Conservation (phyloP, 2,113 vertebrate species). For the Lipotes vexillifer region DNA sequence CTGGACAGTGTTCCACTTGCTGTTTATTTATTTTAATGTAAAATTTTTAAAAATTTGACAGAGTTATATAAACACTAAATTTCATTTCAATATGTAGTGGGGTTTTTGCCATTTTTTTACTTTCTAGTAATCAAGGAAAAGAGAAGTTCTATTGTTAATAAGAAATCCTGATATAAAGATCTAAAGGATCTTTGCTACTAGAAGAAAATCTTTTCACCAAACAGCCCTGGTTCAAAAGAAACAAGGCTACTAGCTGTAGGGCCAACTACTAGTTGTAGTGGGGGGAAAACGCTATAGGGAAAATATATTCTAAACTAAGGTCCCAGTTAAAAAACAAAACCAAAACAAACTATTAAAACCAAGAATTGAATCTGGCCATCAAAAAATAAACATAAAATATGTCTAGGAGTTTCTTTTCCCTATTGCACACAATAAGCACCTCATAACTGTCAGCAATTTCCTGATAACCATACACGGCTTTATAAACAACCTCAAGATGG, state of each 20-base stretch:
- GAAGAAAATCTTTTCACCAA: constrained; percentile 7
- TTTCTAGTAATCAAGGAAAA: not conserved
- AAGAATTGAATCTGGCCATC: constrained; percentile 18
- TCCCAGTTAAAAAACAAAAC: not conserved
- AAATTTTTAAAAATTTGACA: not conserved
- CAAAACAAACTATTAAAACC: constrained; percentile 32
- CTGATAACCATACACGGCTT: constrained; percentile 24
- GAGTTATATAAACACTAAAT: not conserved
- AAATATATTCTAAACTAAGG: constrained; percentile 13
- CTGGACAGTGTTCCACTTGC: not conserved
- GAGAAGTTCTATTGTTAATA: not conserved
- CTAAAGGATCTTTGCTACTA: not conserved
- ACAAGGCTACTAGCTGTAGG: not conserved
- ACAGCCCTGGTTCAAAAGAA: constrained; percentile 5
- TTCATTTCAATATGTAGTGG: not conserved
- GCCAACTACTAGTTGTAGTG: not conserved
- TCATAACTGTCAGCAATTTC: constrained; percentile 42
- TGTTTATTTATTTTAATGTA: constrained; percentile 3
- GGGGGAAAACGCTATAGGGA: not conserved
- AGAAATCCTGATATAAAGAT: not conserved
- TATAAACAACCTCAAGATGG: not conserved
- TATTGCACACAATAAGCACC: not conserved
- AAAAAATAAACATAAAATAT: constrained; percentile 27
- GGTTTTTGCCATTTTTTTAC: not conserved
- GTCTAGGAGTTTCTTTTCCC: constrained; percentile 1